Evolutionary conservation across 1,140 invertebrate genomes (phyloP), one percentile per base, ranked within the genome.

Genomic region (Adoxophyes honmai): DNA sequence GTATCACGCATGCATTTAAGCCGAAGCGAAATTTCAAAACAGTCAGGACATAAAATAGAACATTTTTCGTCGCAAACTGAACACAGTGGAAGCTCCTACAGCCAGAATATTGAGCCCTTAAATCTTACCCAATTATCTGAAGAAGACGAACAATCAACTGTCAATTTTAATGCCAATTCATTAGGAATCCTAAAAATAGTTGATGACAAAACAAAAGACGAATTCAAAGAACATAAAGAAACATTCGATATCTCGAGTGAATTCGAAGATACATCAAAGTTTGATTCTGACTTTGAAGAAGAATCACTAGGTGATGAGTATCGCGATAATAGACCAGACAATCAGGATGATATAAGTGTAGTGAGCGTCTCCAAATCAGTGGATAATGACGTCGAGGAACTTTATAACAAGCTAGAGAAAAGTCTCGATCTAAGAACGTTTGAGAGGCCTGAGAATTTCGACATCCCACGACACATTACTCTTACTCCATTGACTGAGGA

Each of bases 401-500:
- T 87, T 1, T 84, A 86, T 52, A 66, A 36, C 4, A 82, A 74
- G 55, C 53, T 86, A 7, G 66, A 68, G 14, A 66, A 69, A 54
- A 81, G 60, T 58, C 57, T 70, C 4, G 68, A 71, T 28, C 38
- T 68, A 5, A 55, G 64, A 39, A 35, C 58, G 5, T 38, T 44
- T 33, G 58, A 66, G n/a, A 56, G 52, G 44, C 54, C 59, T 4
- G 48, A 37, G 34, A 70, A 77, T 6, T 44, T 61, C 9, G 64
- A 67, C 1, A 55, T 62, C 51, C 61, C 35, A 34, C 74, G 68
- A 9, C 37, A 76, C 36, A 58, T 64, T 13, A 59, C 69, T 4
- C 56, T 86, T 0, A 78, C 85, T 3, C 78, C 82, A 10, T 60
- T 88, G 5, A 78, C 81, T 18, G 85, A 88, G 60, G 85, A 88